A percentile compares a stretch with the other conserved stretches of the same genome.
Conservation (phyloP, 92 coral and sea anemone genomes). For the Parazoanthus swiftii region DNA sequence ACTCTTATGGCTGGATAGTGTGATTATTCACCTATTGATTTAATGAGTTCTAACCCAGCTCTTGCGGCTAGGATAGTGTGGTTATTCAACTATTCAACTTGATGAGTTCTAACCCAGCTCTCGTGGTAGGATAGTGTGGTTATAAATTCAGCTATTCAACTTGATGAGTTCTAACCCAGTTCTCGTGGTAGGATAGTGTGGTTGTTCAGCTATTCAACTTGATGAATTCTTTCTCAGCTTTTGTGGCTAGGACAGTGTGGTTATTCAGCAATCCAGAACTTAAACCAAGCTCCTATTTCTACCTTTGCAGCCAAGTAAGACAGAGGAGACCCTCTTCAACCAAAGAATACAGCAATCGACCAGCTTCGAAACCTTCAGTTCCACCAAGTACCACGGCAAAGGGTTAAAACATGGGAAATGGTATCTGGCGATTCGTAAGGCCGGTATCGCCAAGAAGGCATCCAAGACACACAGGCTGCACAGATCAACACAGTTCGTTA, state of each 20-base stretch:
- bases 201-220: too few species aligned
- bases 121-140: too few species aligned
- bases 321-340: slow-evolving; percentile 45
- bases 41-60: not conserved
- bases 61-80: too few species aligned
- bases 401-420: slow-evolving; percentile 29
- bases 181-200: too few species aligned
- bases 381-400: slow-evolving; percentile 56
- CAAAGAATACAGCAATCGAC: slow-evolving; percentile 42
- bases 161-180: too few species aligned
- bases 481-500: slow-evolving; percentile 73
- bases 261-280: too few species aligned
- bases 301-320: slow-evolving; percentile 6
- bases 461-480: slow-evolving; percentile 57
- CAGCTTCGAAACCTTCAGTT: slow-evolving; percentile 69
- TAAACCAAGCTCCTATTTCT: not conserved
- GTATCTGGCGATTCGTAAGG: slow-evolving; percentile 70
- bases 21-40: not conserved
- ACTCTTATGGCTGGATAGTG: too few species aligned
- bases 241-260: too few species aligned
- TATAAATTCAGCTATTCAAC: too few species aligned
- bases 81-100: too few species aligned
- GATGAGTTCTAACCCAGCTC: too few species aligned
- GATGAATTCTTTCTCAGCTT: too few species aligned
- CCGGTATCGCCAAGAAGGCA: slow-evolving; percentile 72